Base-by-base conservation (phyloP, 1,140 invertebrate species). In the Lasaia peninsularis region DNA sequence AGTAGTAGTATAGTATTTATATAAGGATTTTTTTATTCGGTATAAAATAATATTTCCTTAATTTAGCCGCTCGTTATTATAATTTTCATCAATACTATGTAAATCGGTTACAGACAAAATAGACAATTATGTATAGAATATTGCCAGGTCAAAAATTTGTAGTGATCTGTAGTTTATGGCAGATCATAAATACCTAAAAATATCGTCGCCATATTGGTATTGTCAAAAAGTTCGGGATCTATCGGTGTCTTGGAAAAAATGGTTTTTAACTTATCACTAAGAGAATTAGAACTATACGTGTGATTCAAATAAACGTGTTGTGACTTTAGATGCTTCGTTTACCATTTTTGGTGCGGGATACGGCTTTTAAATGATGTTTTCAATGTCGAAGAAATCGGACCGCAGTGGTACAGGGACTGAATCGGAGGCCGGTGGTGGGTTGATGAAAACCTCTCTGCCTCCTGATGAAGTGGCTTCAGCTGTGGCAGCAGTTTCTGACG, bases 191-290 rank as follows among this genome's bases (percentile, higher is more conserved):
- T 82, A 68, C 74, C 81, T 87, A 87, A 85, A 87, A 87, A 84
- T 87, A 84, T 62, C 82, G 84, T 82, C 84, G 84, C 84, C 84
- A 87, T 87, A 87, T 87, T 87, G 82, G 84, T 83, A 87, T 87
- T 87, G 82, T 87, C 84, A 87, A 87, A 87, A 82, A 80, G 64
- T 81, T 78, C 78, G 72, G 65, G 69, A 75, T 76, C 71, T 67
- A 78, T 79, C 75, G 74, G 75, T 79, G 71, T 73, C 69, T 71
- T 73, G 68, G 75, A 80, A 84, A 86, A 87, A 85, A 87, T 85
- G 84, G 63, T 80, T 85, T 84, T 75, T 74, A 76, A 67, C 65
- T 68, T 75, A 69, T 58, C 66, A 67, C 66, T 70, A 62, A 73
- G 54, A 67, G 69, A 64, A 73, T 77, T 75, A 57, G 63, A 71